Percentiles rank a stretch among this genome's conserved stretches.
Conservation (phyloP, 2,888 invertebrate species). For the Dasysyrphus tricinctus region DNA sequence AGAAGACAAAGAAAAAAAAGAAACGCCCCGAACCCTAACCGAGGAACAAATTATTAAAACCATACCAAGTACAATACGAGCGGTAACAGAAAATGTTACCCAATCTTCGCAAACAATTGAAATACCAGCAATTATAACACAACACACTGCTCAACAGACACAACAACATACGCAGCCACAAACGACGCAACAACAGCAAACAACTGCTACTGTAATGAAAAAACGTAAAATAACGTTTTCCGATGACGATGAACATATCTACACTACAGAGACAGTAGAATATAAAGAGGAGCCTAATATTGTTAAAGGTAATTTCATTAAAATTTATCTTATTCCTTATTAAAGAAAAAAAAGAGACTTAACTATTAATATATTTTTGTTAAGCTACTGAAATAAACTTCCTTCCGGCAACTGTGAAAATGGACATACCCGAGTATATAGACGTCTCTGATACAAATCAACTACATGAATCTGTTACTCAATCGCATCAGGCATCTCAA, state of each 20-base stretch:
- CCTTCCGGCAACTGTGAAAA: constrained; percentile 84
- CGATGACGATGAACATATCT: constrained; percentile 82
- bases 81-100: constrained; percentile 78
- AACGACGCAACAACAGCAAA: constrained; percentile 77
- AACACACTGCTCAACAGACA: constrained; percentile 73
- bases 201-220: constrained; percentile 76
- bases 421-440: constrained; percentile 86
- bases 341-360: not conserved
- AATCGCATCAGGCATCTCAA: constrained; percentile 80
- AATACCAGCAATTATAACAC: constrained; percentile 81
- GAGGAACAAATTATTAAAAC: constrained; percentile 82
- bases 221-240: constrained; percentile 83
- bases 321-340: not conserved
- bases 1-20: constrained; percentile 83
- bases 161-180: constrained; percentile 77
- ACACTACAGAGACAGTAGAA: constrained; percentile 82
- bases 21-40: constrained; percentile 79
- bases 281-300: constrained; percentile 82
- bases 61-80: constrained; percentile 82
- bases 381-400: constrained; percentile 83
- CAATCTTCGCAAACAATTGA: constrained; percentile 81
- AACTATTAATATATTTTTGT: constrained; percentile 3
- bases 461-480: constrained; percentile 79
- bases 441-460: constrained; percentile 82
- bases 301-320: constrained; percentile 80